Base-by-base conservation (phyloP, 2,113 vertebrate genomes). In the Microcebus jonahi region DNA sequence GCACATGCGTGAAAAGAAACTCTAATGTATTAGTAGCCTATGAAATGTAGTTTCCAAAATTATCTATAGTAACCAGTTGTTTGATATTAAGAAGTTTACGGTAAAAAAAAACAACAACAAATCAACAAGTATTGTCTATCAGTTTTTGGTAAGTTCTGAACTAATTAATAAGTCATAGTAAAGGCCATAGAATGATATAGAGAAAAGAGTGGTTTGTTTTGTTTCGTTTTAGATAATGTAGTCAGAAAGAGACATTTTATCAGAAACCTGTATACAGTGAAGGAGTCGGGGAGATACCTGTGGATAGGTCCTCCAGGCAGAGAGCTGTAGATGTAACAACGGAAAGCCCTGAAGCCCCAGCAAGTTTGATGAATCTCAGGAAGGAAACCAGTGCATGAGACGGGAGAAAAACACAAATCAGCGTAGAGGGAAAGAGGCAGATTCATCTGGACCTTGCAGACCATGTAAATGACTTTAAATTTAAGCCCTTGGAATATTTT, bases 291-390 rank as follows among this genome's bases (percentile, higher is more conserved):
- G 42, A 59, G 15, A 12, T 11, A 34, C 15, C 9, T 31, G 27
- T 29, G n/a, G 12, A 7, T 34, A 6, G 77, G 29, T 29, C 18
- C 14, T 59, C 25, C 3, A 11, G 53, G 2, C 3, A 31, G 59
- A 91, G 68, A 21, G 1, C 8, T 23, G 2, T 5, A 53, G 68
- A 34, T 21, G 10, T 7, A 67, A 2, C 71, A 12, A 17, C 1
- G 1, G 1, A 25, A 29, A 15, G 0, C 2, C 5, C 15, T 7
- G 36, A 27, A 25, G 11, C 63, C 2, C 31, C 34, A 25, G 31
- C 10, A n/a, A 73, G 6, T 6, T 67, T 3, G 8, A 6, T 9
- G 27, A 55, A 36, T 65, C 50, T n/a, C 76, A 81, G 34, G 10
- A 77, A 31, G 31, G 31, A 68, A 55, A 70, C 2, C 0, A 23